Percentiles rank a stretch among this genome's conserved stretches.
Evolutionary conservation across 2,888 invertebrate species (phyloP).

Genomic region (Amphipyra tragopoginis): DNA sequence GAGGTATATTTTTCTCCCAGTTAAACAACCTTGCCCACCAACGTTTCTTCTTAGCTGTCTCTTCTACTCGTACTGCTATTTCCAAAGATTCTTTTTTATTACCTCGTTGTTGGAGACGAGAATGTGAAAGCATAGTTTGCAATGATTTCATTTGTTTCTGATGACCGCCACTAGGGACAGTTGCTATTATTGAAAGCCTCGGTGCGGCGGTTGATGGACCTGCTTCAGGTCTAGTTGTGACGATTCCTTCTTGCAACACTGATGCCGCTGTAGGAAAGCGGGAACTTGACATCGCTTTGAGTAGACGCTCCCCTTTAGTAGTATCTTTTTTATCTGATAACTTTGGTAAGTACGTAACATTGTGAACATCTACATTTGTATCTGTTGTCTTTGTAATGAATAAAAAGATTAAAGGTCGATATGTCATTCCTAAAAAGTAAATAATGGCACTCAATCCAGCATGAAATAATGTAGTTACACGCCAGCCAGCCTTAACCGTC

Average conservation of each 20-base stretch:
- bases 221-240: conserved; percentile 57
- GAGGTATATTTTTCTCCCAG: conserved; percentile 77
- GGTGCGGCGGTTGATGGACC: conserved; percentile 65
- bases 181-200: neutral
- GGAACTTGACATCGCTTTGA: conserved; percentile 60
- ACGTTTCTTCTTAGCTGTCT: conserved; percentile 60
- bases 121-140: conserved; percentile 64
- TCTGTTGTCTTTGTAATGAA: conserved; percentile 71
- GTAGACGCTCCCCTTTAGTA: conserved; percentile 62
- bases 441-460: conserved; percentile 74
- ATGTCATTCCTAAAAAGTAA: conserved; percentile 78
- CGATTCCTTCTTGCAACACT: conserved; percentile 67
- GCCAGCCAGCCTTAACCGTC: conserved; percentile 75
- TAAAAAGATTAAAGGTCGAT: conserved; percentile 75
- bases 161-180: conserved; percentile 61
- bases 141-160: conserved; percentile 76
- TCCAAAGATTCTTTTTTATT: conserved; percentile 63
- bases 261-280: conserved; percentile 80
- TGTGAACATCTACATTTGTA: no score
- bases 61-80: conserved; percentile 54
- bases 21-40: conserved; percentile 73
- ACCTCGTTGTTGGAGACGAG: neutral
- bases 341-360: conserved; percentile 79
- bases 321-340: conserved; percentile 45
- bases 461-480: conserved; percentile 74